phyloP scores from a whole-genome alignment of 1,140 invertebrate species.

The Bombyx mandarina region DNA sequence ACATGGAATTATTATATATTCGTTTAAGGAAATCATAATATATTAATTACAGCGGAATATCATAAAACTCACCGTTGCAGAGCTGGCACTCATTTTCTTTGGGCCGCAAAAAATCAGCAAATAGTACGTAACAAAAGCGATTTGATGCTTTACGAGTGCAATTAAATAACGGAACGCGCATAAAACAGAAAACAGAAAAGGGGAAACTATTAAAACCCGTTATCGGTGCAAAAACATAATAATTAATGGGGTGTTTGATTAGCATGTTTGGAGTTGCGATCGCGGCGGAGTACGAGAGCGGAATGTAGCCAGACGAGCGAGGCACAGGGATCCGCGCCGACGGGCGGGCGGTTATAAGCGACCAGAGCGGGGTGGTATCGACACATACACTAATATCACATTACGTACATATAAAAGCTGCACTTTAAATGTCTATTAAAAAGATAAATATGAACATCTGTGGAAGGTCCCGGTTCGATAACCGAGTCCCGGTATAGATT shows the following conservation, averaged over 20 bases:
- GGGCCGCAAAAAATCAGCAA: neutral
- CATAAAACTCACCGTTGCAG: slow-evolving; percentile 30
- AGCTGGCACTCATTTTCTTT: slow-evolving; percentile 37
- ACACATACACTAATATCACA: slow-evolving; percentile 58
- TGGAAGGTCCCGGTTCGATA: slow-evolving; percentile 14
- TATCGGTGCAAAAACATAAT: slow-evolving; percentile 46
- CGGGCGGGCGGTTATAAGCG: slow-evolving; percentile 52
- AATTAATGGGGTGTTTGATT: slow-evolving; percentile 61
- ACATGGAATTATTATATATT: neutral
- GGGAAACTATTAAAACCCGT: slow-evolving; percentile 49
- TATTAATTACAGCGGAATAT: no score
- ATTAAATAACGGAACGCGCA: slow-evolving; percentile 56
- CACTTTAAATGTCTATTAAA: slow-evolving; percentile 44
- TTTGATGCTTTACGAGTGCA: slow-evolving; percentile 38
- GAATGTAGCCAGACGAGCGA: slow-evolving; percentile 3
- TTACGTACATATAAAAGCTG: slow-evolving; percentile 54
- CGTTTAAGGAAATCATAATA: no score
- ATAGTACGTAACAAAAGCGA: no score
- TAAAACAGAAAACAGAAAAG: slow-evolving; percentile 62
- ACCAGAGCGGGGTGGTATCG: slow-evolving; percentile 35
- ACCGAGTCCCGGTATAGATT: no score
- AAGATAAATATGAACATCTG: slow-evolving; percentile 49
- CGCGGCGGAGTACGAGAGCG: slow-evolving; percentile 15
- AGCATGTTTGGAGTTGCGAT: slow-evolving; percentile 24
- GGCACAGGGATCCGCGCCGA: slow-evolving; percentile 17